Evolutionary conservation across 2,113 vertebrate genomes (phyloP), one percentile per base, ranked within the genome.

Genomic region (Sitta europaea): DNA sequence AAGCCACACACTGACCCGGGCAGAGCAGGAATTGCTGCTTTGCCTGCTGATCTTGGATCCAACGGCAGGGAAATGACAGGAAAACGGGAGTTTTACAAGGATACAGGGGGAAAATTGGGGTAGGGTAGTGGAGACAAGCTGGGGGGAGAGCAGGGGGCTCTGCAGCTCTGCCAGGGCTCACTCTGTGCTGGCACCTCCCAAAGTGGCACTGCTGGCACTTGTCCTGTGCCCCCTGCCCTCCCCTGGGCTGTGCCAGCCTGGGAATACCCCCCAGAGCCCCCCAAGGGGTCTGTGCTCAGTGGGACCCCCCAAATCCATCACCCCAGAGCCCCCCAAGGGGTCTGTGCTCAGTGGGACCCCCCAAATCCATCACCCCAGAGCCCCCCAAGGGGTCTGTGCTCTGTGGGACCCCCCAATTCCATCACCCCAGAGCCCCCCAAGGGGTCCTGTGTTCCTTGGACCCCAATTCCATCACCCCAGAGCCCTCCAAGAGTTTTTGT

Each of bases 81-180:
- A 14, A 33, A 38, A 53, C 0, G 2, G 50, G 27, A 12, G 0
- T 5, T 5, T 24, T 1, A 0, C 2, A 0, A 0, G 66, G 36
- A 7, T 0, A 5, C 3, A 4, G 51, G 19, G 33, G 10, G 5
- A 25, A 25, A n/a, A n/a, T n/a, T n/a, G n/a, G n/a, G n/a, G n/a
- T n/a, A n/a, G n/a, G n/a, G n/a, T n/a, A n/a, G n/a, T n/a, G n/a
- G n/a, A n/a, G n/a, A n/a, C n/a, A n/a, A n/a, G n/a, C n/a, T n/a
- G n/a, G n/a, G n/a, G n/a, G n/a, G n/a, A n/a, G n/a, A n/a, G n/a
- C 3, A 4, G 51, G 19, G 33, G 10, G 21, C 33, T 5, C 6
- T 21, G 38, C 22, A 59, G 83, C 38, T 63, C 90, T 57, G 22
- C 16, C 78, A 6, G 0, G n/a, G 47, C 47, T 53, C 70, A 4